Base-by-base conservation (phyloP, 2,797 vertebrate species). In the Merluccius polli region DNA sequence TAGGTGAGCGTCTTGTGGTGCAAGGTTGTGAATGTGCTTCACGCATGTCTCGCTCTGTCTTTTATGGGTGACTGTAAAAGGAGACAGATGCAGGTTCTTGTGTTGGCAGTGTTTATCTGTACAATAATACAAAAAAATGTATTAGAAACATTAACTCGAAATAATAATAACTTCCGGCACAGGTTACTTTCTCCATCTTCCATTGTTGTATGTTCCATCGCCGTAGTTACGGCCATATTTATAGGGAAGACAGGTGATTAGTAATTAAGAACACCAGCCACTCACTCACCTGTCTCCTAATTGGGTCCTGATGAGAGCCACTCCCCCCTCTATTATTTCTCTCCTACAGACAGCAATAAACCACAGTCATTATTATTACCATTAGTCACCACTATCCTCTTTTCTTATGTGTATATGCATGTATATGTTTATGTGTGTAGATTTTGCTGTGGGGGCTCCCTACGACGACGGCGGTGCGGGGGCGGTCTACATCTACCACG, bases 371-470 rank as follows among this genome's bases (percentile, higher is more conserved):
- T 13, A 13, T 27, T 2, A 12, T 27, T 11, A 12, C 24, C 11
- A 13, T 27, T 10, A 27, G n/a, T 65, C 24, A 65, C 10, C 59
- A 12, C 27, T 27, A 12, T 27, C 24, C 59, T 10, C n/a, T 78
- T 4, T 1, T 65, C 91, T 0, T 83, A 84, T 78, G 81, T 72
- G n/a, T 88, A n/a, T n/a, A n/a, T n/a, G n/a, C n/a, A n/a, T n/a
- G n/a, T n/a, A n/a, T n/a, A n/a, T n/a, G n/a, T n/a, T n/a, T n/a
- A n/a, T n/a, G n/a, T n/a, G n/a, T n/a, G n/a, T 90, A 99, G 98
- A 99, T 91, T 95, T 99, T 88, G 98, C 97, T 30, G 93, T 98
- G 10, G 97, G 97, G 77, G 97, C 97, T 63, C 98, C 98, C 0
- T 96, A 97, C 77, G 94, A 95, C 6, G 90, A 89, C 0, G 72